These are phyloP conservation scores for Celastrina argiolus DNA, from an alignment of 2,888 invertebrate species.

Conservation along the genomic window DNA sequence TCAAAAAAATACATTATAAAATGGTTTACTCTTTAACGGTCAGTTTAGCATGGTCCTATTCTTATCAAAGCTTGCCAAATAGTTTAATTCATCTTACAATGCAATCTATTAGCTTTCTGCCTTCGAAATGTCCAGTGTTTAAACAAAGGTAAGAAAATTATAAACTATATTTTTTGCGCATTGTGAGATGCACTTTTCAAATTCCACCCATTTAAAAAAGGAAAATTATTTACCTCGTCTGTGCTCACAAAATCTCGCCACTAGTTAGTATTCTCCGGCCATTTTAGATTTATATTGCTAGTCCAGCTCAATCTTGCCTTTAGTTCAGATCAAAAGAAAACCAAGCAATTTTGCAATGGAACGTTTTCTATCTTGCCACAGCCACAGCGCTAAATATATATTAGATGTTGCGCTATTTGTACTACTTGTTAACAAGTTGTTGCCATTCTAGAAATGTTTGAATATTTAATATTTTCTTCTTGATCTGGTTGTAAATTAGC, in stretches of 20 bases:
- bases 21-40: not conserved
- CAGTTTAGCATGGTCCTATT: not conserved
- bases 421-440: too few species aligned
- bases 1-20: too few species aligned
- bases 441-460: not conserved
- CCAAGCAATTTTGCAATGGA: not conserved
- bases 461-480: not conserved
- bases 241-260: slow-evolving; percentile 56
- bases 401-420: not conserved
- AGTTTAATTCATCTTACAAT: not conserved
- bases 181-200: slow-evolving; percentile 23
- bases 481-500: not conserved
- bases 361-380: not conserved
- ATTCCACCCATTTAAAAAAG: slow-evolving; percentile 32
- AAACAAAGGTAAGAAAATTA: not conserved
- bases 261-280: slow-evolving; percentile 43
- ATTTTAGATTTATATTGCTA: slow-evolving; percentile 38
- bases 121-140: slow-evolving; percentile 23
- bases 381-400: not conserved
- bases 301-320: slow-evolving; percentile 43
- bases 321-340: slow-evolving; percentile 12
- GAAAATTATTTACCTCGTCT: slow-evolving; percentile 35
- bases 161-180: slow-evolving; percentile 23
- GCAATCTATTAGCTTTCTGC: slow-evolving; percentile 10
- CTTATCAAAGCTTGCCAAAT: slow-evolving; percentile 5